Conservation (phyloP, 2,888 invertebrate species). For the Pollenia labialis region DNA sequence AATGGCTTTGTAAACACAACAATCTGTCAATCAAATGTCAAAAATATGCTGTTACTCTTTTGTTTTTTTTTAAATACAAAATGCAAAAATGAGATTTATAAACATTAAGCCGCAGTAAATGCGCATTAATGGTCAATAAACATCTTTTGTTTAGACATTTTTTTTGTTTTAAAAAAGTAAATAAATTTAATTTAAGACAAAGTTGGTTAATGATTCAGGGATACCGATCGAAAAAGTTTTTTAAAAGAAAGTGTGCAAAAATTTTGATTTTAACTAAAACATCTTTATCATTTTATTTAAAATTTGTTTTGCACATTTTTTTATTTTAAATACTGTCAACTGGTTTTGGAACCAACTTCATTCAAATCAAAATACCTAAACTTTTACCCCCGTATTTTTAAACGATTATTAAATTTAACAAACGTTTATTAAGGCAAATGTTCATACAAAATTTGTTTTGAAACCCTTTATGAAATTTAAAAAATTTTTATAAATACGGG, state of each 20-base stretch:
- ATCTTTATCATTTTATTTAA: too few species aligned
- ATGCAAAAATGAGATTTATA: constrained; percentile 36
- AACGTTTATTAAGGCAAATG: too few species aligned
- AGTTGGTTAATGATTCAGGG: background rate
- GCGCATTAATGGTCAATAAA: constrained; percentile 56
- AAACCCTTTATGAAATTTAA: too few species aligned
- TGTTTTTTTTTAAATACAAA: constrained; percentile 1
- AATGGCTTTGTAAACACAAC: constrained; percentile 60
- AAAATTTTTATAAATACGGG: too few species aligned
- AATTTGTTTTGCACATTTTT: too few species aligned
- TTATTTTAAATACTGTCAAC: too few species aligned
- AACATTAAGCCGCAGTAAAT: constrained; percentile 42
- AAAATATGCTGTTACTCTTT: constrained; percentile 51
- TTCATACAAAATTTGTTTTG: too few species aligned
- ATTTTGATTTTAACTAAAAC: too few species aligned
- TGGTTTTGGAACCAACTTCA: too few species aligned
- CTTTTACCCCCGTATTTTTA: too few species aligned
- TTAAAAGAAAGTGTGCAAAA: background rate
- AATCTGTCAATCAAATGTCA: constrained; percentile 62
- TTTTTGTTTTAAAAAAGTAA: background rate
- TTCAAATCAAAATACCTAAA: too few species aligned
- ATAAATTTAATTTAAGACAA: constrained; percentile 1
- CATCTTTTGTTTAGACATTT: constrained; percentile 44
- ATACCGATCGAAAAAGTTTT: constrained; percentile 16
- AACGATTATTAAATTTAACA: too few species aligned